Base-by-base conservation (phyloP, 2,888 invertebrate genomes). In the Andricus curvator region DNA sequence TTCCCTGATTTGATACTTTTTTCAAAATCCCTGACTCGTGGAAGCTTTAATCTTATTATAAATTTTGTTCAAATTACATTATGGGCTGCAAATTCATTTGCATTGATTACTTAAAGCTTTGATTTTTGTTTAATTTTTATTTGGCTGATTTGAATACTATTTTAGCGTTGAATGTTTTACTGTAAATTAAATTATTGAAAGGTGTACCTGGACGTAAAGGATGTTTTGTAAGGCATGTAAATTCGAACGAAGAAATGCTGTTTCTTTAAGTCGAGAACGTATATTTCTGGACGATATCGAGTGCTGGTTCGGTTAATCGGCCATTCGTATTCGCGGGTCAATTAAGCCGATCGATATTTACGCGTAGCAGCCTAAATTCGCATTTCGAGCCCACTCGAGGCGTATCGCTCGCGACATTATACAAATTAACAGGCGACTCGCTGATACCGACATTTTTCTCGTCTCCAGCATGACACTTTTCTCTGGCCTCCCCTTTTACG, bases 341-440 rank as follows among this genome's bases (percentile, higher is more conserved):
- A 85, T 85, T 83, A 85, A 82, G 81, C 79, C 78, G 82, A 83
- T 85, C 81, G 81, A 80, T 84, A 83, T 84, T 82, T 82, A 81
- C 82, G 81, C 56, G 25, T 74, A 74, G 56, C 74, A 20, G 74
- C 74, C 56, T 74, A 74, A 74, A 74, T 37, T 74, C 56, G 6
- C 56, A 56, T 70, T 70, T 70, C 51, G 20, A 70, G 25, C 64
- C 13, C 25, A 29, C 29, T 64, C 6, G 25, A 64, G 51, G 22
- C 70, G 70, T 74, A 56, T 74, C 74, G 56, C 83, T 84, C 81
- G 82, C 82, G 66, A 77, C 81, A 74, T 74, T 74, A 74, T 74
- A 74, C 74, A 74, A 74, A 74, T 74, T 74, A 74, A 68, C 48
- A 74, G 70, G 6, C 13, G 44, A 74, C 51, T 74, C 33, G 70